Conservation (phyloP, 2,888 invertebrate genomes). For the Ennomos fuscantarius region DNA sequence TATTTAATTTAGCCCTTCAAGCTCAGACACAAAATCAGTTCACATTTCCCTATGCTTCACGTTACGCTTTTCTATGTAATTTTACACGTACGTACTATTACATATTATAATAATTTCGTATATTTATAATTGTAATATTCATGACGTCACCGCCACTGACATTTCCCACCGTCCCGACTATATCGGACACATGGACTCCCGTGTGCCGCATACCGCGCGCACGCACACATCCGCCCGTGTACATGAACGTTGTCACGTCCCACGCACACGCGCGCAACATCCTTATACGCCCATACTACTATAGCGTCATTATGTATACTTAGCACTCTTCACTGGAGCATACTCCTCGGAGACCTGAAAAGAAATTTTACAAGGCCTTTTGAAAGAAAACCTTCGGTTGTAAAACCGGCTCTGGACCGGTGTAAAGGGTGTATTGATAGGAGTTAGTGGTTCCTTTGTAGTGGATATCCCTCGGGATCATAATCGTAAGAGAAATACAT, state of each 20-base stretch:
- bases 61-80: too few species aligned
- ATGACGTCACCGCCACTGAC: constrained; percentile 59
- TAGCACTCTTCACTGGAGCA: constrained; percentile 57
- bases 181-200: constrained; percentile 49
- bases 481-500: constrained; percentile 53
- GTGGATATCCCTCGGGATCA: constrained; percentile 57
- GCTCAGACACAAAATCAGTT: too few species aligned
- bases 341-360: constrained; percentile 77
- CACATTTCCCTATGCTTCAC: too few species aligned
- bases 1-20: too few species aligned
- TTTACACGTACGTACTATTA: too few species aligned
- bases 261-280: constrained; percentile 58
- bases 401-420: constrained; percentile 31
- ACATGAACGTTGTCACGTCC: constrained; percentile 54
- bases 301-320: constrained; percentile 58
- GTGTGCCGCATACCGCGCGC: constrained; percentile 67
- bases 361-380: constrained; percentile 73
- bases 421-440: constrained; percentile 61
- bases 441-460: constrained; percentile 65
- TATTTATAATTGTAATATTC: constrained; percentile 19
- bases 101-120: constrained; percentile 34
- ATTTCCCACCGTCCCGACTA: constrained; percentile 51
- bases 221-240: constrained; percentile 43
- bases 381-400: constrained; percentile 59
- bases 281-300: constrained; percentile 62